Percentiles rank a stretch among this genome's conserved stretches.
phyloP scores from a whole-genome alignment of 2,888 invertebrate genomes.

The Andrena praecox region DNA sequence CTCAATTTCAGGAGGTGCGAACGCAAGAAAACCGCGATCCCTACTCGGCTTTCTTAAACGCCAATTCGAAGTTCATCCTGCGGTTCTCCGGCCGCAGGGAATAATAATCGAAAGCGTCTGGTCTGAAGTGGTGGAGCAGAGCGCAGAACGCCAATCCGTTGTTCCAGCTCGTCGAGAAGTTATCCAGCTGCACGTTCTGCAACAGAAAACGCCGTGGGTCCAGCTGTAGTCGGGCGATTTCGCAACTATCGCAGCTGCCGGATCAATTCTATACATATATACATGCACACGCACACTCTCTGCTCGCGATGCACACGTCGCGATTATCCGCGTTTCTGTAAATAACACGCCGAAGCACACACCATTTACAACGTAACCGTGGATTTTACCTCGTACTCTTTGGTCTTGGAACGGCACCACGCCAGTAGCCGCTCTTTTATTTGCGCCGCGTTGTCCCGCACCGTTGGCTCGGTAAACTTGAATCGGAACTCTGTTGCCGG shows the following conservation, averaged over 20 bases:
- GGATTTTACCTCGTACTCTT: constrained; percentile 95
- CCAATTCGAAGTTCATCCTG: constrained; percentile 97
- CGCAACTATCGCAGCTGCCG: not conserved
- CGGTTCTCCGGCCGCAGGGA: constrained; percentile 95
- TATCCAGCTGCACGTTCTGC: constrained; percentile 98
- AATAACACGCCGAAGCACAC: constrained; percentile 42
- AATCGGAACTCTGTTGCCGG: constrained; percentile 91
- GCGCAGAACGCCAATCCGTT: constrained; percentile 99
- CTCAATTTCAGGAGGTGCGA: not conserved
- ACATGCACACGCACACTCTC: not conserved
- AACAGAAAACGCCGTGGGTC: constrained; percentile 65
- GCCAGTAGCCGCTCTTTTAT: constrained; percentile 98
- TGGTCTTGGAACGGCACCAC: constrained; percentile 99
- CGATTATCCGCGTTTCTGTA: constrained; percentile 45
- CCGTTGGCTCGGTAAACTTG: constrained; percentile 96
- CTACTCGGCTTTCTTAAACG: constrained; percentile 99
- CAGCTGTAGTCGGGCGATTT: not conserved
- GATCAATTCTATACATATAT: not conserved
- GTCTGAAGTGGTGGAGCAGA: constrained; percentile 98
- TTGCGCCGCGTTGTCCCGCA: constrained; percentile 96
- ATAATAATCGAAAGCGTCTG: constrained; percentile 98
- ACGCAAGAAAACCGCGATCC: constrained; percentile 78
- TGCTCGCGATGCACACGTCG: not conserved
- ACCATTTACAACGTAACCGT: constrained; percentile 29
- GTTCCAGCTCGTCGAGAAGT: constrained; percentile 99